These are phyloP conservation scores for Heterocephalus glaber DNA, from an alignment of 2,113 vertebrate species.

Conservation along the genomic window DNA sequence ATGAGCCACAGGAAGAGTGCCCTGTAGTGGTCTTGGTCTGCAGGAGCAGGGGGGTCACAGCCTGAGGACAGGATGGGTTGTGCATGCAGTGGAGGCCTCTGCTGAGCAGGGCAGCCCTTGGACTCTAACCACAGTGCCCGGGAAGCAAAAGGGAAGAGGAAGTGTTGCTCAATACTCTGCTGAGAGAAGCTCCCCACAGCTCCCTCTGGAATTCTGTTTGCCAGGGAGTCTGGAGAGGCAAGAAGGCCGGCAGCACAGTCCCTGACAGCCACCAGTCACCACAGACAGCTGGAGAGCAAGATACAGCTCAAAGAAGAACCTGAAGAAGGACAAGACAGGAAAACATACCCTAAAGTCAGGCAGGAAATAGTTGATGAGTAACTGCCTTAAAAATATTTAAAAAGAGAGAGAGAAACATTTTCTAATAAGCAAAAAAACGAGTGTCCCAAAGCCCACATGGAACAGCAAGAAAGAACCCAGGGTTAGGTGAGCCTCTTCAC, in stretches of 20 bases:
- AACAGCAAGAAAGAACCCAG: neutral
- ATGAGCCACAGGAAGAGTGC: neutral
- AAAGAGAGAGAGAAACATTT: neutral
- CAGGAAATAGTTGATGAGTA: neutral
- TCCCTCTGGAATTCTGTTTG: constrained; percentile 14
- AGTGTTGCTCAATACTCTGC: neutral
- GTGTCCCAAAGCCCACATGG: neutral
- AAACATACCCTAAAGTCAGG: constrained; percentile 1
- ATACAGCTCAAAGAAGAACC: neutral
- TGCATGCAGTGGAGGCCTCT: neutral
- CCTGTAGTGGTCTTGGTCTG: neutral
- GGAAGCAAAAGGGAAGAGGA: constrained; percentile 54
- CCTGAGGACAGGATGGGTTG: neutral
- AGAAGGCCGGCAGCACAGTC: neutral
- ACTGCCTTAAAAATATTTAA: neutral
- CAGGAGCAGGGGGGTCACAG: neutral
- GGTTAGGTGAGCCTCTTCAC: neutral
- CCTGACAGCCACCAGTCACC: neutral
- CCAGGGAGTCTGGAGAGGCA: neutral
- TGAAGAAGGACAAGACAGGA: neutral
- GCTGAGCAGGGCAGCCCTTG: neutral
- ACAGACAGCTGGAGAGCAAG: constrained; percentile 18
- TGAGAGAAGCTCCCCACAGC: neutral
- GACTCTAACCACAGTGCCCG: constrained; percentile 40
- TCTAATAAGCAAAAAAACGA: constrained; percentile 34